Base-by-base conservation (phyloP, 2,797 vertebrate species). In the Geotrypetes seraphini region DNA sequence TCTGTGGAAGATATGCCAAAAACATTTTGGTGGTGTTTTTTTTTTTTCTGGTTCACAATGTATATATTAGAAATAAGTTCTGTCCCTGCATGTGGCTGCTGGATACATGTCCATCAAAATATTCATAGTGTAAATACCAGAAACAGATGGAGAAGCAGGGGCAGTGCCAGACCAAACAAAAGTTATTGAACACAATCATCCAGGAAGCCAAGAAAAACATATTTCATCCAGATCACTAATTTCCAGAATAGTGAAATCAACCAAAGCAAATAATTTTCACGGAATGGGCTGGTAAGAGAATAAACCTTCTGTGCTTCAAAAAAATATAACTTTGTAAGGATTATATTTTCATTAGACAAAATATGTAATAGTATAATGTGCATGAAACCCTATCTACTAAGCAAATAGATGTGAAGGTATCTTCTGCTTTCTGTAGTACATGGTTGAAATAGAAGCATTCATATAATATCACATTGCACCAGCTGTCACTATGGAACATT, bases 211-310 rank as follows among this genome's bases (percentile, higher is more conserved):
- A 73, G 59, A 64, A 49, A 71, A 75, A 73, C 50, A 73, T 5
- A 16, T 43, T 50, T 58, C 41, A 45, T 62, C 53, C 52, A 50
- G 57, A 67, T 58, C 62, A 36, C 64, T 61, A 58, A 60, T 61
- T 62, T 53, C 53, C 53, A 46, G 53, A 2, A 12, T 32, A 22
- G 43, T 57, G 57, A 50, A 73, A 70, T 57, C 59, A 54, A 71
- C 63, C 57, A 64, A 69, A 75, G 59, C 67, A 75, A 74, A 71
- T 66, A 69, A 60, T 46, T 43, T 65, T 61, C 58, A 75, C 57
- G 47, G 52, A 47, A 57, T 43, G 52, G 67, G 70, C 53, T 50
- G 57, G 64, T 62, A 58, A 60, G 63, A 63, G 53, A 75, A 75
- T 71, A 61, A 63, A 47, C 34, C 53, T 64, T 67, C 47, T 69